phyloP scores from a whole-genome alignment of 2,797 vertebrate species.

The Cirrhinus molitorella region DNA sequence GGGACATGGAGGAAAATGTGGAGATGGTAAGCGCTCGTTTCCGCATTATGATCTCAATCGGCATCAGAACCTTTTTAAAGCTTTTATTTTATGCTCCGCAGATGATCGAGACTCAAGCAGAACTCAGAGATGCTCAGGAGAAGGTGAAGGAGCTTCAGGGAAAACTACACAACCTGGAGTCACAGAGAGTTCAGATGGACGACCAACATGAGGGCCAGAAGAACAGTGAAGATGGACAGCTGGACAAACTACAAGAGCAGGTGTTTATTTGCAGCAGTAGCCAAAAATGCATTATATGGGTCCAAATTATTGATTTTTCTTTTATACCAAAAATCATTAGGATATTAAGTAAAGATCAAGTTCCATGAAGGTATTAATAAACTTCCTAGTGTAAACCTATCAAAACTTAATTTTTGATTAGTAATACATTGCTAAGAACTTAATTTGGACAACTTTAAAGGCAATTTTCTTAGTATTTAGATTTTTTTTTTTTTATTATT shows the following conservation, averaged over 20 bases:
- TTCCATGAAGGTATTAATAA: no score
- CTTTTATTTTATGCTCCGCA: conserved; percentile 54
- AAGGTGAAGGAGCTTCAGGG: conserved; percentile 68
- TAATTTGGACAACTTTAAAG: no score
- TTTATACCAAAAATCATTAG: no score
- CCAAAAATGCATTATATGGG: no score
- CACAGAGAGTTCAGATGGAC: conserved; percentile 5
- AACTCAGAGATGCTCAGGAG: conserved; percentile 78
- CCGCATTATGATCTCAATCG: background rate
- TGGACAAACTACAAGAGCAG: conserved; percentile 40
- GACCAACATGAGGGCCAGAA: background rate
- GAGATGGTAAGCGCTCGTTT: conserved; percentile 65
- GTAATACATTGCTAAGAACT: no score
- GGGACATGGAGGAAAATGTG: conserved; percentile 66
- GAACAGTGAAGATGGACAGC: background rate
- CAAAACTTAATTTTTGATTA: no score
- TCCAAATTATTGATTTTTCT: no score
- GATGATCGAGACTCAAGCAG: conserved; percentile 87
- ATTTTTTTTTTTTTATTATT: no score
- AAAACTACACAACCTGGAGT: conserved; percentile 52
- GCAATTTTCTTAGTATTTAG: no score
- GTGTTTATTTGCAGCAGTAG: background rate
- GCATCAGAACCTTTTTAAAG: background rate
- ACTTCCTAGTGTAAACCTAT: no score
- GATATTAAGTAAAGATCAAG: no score